Evolutionary conservation across 2,113 vertebrate genomes (phyloP).

Genomic region (Ploceus nigricollis): DNA sequence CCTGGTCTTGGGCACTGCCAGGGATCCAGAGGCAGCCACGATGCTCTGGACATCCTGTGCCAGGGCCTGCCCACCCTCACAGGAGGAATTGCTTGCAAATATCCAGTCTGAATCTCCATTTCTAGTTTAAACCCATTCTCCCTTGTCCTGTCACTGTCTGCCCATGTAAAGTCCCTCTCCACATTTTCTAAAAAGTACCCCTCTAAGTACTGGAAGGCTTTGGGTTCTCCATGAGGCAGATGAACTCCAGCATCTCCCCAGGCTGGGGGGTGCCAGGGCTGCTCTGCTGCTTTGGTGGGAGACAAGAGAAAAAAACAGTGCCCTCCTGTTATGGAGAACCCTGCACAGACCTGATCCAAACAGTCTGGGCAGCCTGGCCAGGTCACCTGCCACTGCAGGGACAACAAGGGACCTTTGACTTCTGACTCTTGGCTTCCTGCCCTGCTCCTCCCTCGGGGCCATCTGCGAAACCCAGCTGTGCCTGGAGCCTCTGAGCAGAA

Average conservation of each 20-base stretch:
- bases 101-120: neutral
- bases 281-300: neutral
- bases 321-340: neutral
- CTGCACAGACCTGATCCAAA: neutral
- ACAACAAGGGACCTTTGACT: neutral
- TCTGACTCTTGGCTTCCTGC: neutral
- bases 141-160: neutral
- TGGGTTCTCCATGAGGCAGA: neutral
- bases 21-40: neutral
- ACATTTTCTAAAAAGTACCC: neutral
- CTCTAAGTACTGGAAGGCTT: neutral
- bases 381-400: neutral
- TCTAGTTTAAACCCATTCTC: neutral
- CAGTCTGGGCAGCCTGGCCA: neutral
- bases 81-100: neutral
- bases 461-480: neutral
- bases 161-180: neutral
- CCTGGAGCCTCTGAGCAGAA: neutral
- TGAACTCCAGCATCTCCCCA: neutral
- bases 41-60: neutral
- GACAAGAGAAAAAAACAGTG: neutral
- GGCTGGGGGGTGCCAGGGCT: neutral
- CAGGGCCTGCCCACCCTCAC: rapidly evolving
- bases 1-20: neutral
- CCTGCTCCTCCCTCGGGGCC: rapidly evolving